Percentiles rank a stretch among this genome's conserved stretches.
phyloP scores from a whole-genome alignment of 2,888 invertebrate genomes.

The Nephrotoma appendiculata region DNA sequence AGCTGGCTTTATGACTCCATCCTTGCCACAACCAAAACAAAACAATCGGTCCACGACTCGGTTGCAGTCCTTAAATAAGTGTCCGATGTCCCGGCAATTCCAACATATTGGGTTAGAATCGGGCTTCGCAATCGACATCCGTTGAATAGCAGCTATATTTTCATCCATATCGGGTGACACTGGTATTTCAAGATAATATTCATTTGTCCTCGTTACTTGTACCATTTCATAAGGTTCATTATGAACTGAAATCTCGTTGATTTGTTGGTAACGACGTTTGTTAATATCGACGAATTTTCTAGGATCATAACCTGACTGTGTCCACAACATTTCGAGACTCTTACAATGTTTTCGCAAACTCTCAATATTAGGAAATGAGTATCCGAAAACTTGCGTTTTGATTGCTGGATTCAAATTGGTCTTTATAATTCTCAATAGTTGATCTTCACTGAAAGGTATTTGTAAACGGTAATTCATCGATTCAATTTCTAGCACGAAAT shows the following conservation, averaged over 20 bases:
- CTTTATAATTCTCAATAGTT: not conserved
- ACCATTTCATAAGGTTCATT: not conserved
- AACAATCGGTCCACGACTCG: not conserved
- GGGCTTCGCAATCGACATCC: not conserved
- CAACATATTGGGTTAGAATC: not conserved
- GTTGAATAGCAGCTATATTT: not conserved
- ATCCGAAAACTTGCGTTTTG: not conserved
- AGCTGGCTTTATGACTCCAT: not conserved
- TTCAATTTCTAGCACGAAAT: not conserved
- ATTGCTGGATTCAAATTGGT: not conserved
- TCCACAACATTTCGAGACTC: not conserved
- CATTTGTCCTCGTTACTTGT: not conserved
- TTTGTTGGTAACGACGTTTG: not conserved
- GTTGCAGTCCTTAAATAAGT: not conserved
- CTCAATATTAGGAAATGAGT: not conserved
- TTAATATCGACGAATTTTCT: not conserved
- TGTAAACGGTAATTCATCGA: not conserved
- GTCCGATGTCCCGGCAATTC: not conserved
- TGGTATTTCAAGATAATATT: not conserved
- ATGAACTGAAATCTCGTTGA: not conserved
- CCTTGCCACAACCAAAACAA: not conserved
- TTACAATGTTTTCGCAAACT: not conserved
- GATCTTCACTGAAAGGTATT: not conserved
- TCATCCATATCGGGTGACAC: not conserved
- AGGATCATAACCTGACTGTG: not conserved